Evolutionary conservation across 2,113 vertebrate species (phyloP).

Genomic region (Petroica traversi): DNA sequence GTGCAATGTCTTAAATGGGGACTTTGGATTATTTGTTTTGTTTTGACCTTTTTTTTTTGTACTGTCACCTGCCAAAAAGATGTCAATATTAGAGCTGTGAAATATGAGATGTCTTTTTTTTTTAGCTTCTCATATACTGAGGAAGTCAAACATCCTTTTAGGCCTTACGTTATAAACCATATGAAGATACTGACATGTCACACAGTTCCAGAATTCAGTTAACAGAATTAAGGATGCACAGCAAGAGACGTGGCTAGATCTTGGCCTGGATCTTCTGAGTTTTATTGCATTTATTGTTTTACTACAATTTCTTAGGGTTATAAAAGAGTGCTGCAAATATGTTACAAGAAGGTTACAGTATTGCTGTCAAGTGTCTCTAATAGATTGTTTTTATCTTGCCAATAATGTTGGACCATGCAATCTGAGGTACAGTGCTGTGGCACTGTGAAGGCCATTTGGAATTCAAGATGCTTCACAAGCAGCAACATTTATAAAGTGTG

Average conservation of each 20-base stretch:
- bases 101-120: background rate
- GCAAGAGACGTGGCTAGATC: background rate
- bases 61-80: background rate
- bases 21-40: background rate
- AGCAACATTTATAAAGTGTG: background rate
- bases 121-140: background rate
- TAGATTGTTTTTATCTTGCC: background rate
- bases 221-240: background rate
- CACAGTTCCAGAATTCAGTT: background rate
- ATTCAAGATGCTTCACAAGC: background rate
- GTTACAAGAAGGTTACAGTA: background rate
- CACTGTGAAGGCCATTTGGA: background rate
- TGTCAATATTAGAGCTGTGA: background rate
- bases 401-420: background rate
- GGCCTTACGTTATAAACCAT: background rate
- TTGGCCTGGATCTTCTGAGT: background rate
- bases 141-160: background rate
- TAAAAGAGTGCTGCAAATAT: background rate
- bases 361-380: background rate
- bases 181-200: background rate
- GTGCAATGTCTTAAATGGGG: background rate
- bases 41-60: rapidly evolving
- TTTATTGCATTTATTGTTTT: background rate
- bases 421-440: background rate
- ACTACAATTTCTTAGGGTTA: background rate